Evolutionary conservation across 1,140 invertebrate species (phyloP), one percentile per base, ranked within the genome.

Genomic region (Drosophila obscura): DNA sequence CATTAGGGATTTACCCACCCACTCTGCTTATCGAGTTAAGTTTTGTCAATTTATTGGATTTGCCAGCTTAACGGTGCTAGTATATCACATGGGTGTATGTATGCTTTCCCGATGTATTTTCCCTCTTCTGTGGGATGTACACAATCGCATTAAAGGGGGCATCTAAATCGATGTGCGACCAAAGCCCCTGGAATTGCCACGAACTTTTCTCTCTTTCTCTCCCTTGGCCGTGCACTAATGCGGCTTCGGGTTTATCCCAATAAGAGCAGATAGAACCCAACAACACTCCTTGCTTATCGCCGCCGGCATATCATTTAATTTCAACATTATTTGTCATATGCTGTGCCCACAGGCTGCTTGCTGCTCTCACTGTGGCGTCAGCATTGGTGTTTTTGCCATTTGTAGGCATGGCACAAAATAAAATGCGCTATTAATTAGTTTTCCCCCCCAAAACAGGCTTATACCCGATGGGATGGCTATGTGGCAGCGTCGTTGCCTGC

Each of bases 391-490:
- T 58, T 44, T 44, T 59, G 53, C 39, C 62, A 52, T 75, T 67
- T 67, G 49, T 63, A 11, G 80, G 58, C 62, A 73, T 13, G 69
- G 74, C 78, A 82, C 53, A 72, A 87, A 80, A 85, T 78, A 87
- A 85, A 85, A 85, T 87, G 82, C 77, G 78, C 82, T 85, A 87
- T 85, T 85, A 85, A 85, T 85, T 85, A 85, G 82, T 88, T 85
- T 85, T 82, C 69, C 82, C 19, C 19, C 71, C 64, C 51, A 60
- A 51, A 5, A 50, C 48, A 19, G 13, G 49, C 58, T 60, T 31
- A 35, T 51, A 43, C 35, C 41, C 11, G 11, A 39, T 39, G 35
- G 35, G 35, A 39, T 39, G 35, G 35, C 11, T 5, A 13, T 39
- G 11, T 39, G 35, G 35, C 35, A 39, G 13, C 11, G 11, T 51